Evolutionary conservation across 2,797 vertebrate species (phyloP), one percentile per base, ranked within the genome.

Genomic region (Cynodonichthys magdalenae): DNA sequence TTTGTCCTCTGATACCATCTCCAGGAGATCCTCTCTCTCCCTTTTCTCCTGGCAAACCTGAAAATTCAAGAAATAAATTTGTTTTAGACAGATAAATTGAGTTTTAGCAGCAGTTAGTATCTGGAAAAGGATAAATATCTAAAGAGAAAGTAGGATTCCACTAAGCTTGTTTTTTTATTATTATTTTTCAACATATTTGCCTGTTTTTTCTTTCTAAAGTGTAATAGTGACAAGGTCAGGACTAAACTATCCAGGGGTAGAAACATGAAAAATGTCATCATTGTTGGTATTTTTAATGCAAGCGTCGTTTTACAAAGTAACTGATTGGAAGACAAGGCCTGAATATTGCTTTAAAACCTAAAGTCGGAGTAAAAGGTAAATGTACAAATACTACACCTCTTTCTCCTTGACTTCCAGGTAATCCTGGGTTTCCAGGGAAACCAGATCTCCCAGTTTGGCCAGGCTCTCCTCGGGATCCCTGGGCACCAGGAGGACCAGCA

Each of bases 41-140:
- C 81, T 99, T 99, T 80, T 99, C 97, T 92, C 97, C 98, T 57
- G 93, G 84, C 68, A 94, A 77, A 81, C 98, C 97, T 99, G 81
- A 4, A 78, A 66, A 55, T 58, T 7, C 46, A 77, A 31, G 66
- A 47, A 66, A 49, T 53, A 67, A 8, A 18, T 27, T 59, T 1
- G 36, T 39, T 7, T 31, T 31, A 31, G 31, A 9, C 36, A 39
- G 10, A 39, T 12, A 39, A 39, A 14, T 14, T 14, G 3, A 4
- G 36, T 39, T 39, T 34, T 39, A 39, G 36, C 36, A 12, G 6
- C 18, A 10, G 18, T 9, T 19, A 18, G 7, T 8, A 19, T 46
- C n/a, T 46, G 8, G 9, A 18, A 46, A 18, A 18, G 7, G 9
- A 14, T 39, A 39, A 46, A 10, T 10, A 46, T 18, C 44, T 18